Evolutionary conservation across 2,113 vertebrate genomes (phyloP).

Genomic region (Spea bombifrons): DNA sequence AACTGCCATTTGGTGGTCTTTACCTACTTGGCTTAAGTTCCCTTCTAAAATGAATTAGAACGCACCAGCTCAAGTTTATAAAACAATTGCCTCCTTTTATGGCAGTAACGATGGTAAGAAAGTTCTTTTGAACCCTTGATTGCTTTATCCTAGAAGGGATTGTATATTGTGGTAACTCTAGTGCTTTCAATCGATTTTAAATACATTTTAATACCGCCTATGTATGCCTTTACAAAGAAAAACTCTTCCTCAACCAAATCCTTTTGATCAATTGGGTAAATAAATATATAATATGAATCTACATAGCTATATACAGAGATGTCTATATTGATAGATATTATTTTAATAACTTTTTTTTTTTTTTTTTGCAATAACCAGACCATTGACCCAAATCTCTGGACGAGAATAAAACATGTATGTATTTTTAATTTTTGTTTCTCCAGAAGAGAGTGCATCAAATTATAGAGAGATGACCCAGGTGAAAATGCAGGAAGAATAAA

Average conservation of each 20-base stretch:
- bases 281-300: too few relatives aligned
- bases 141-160: constrained; percentile 10
- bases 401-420: background rate
- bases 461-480: background rate
- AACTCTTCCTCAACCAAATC: constrained; percentile 1
- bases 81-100: constrained; percentile 9
- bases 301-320: too few relatives aligned
- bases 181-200: constrained; percentile 4
- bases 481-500: background rate
- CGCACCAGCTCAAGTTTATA: background rate
- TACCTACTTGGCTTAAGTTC: too few relatives aligned
- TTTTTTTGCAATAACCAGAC: background rate
- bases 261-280: background rate
- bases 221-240: constrained; percentile 25
- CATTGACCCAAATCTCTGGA: background rate
- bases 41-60: too few relatives aligned
- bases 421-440: background rate
- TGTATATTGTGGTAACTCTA: constrained; percentile 18
- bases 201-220: background rate
- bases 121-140: background rate
- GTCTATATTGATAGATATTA: too few relatives aligned
- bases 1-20: too few relatives aligned
- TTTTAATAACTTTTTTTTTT: too few relatives aligned
- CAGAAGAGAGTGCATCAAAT: background rate
- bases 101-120: background rate